A percentile compares a stretch with the other conserved stretches of the same genome.
These are phyloP conservation scores for Melanchra persicariae DNA, from an alignment of 2,888 invertebrate genomes.

Conservation along the genomic window DNA sequence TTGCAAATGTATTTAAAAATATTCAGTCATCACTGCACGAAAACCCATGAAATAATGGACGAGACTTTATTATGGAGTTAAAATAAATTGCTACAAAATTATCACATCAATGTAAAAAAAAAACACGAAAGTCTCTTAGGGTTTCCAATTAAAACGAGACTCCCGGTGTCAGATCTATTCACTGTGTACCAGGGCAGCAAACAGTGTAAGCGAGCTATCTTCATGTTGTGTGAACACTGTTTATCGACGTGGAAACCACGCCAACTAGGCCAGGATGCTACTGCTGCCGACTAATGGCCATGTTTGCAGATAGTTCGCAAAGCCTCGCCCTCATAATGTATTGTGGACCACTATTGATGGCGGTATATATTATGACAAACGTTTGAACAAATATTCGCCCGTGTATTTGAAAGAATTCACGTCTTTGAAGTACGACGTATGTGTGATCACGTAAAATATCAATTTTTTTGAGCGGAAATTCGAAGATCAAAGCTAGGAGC, in stretches of 20 bases:
- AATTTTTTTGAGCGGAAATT: slow-evolving; percentile 23
- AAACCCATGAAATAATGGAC: neutral
- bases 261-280: slow-evolving; percentile 58
- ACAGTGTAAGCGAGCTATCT: slow-evolving; percentile 37
- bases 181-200: slow-evolving; percentile 22
- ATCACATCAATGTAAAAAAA: neutral
- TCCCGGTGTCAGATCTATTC: slow-evolving; percentile 7
- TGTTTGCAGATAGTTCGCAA: slow-evolving; percentile 53
- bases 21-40: neutral
- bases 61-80: neutral
- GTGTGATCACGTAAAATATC: slow-evolving; percentile 27
- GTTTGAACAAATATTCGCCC: slow-evolving; percentile 20
- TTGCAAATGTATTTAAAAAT: slow-evolving; percentile 4
- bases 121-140: neutral
- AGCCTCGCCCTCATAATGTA: slow-evolving; percentile 46
- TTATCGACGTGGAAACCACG: slow-evolving; percentile 60
- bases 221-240: slow-evolving; percentile 51
- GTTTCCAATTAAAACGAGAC: slow-evolving; percentile 17
- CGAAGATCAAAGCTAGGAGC: slow-evolving; percentile 29
- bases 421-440: slow-evolving; percentile 11
- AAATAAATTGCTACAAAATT: neutral
- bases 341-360: slow-evolving; percentile 30
- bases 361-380: slow-evolving; percentile 33
- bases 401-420: neutral
- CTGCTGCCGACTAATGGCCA: slow-evolving; percentile 51